Conservation (phyloP, 2,113 vertebrate species). For the Hippocampus comes region DNA sequence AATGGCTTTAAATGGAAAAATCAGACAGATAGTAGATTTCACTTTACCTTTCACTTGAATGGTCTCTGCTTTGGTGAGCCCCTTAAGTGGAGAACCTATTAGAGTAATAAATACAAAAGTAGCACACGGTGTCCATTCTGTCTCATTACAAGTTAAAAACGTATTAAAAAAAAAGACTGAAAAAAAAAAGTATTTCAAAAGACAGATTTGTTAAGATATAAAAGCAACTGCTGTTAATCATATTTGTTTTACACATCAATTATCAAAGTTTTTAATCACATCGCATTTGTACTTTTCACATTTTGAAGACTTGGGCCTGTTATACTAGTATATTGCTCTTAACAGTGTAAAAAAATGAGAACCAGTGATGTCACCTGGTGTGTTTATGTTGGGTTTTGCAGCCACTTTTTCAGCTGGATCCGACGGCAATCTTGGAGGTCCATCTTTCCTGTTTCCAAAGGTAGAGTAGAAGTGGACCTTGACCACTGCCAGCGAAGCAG, state of each 20-base stretch:
- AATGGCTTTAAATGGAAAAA: not conserved
- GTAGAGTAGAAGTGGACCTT: slow-evolving; percentile 83
- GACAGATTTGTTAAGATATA: not conserved
- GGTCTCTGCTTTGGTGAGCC: slow-evolving; percentile 57
- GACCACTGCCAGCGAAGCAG: slow-evolving; percentile 64
- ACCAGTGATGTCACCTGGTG: slow-evolving; percentile 44
- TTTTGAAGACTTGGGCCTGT: no score
- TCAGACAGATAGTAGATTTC: not conserved
- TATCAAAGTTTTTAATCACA: not conserved
- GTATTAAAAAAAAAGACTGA: not conserved
- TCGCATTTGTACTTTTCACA: not conserved
- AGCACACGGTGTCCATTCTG: not conserved
- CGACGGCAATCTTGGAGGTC: slow-evolving; percentile 45
- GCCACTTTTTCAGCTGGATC: slow-evolving; percentile 32
- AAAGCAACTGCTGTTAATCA: not conserved
- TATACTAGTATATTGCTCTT: no score
- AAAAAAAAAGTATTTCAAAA: not conserved
- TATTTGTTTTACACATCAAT: not conserved
- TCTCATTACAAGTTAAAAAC: not conserved
- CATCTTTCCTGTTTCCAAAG: slow-evolving; percentile 64
- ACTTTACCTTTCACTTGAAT: slow-evolving; percentile 79
- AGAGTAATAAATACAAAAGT: not conserved
- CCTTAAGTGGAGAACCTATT: slow-evolving; percentile 30
- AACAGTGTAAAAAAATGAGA: not conserved
- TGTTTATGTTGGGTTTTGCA: slow-evolving; percentile 18